phyloP scores from a whole-genome alignment of 2,113 vertebrate species.

The Calyptommatus sinebrachiatus region DNA sequence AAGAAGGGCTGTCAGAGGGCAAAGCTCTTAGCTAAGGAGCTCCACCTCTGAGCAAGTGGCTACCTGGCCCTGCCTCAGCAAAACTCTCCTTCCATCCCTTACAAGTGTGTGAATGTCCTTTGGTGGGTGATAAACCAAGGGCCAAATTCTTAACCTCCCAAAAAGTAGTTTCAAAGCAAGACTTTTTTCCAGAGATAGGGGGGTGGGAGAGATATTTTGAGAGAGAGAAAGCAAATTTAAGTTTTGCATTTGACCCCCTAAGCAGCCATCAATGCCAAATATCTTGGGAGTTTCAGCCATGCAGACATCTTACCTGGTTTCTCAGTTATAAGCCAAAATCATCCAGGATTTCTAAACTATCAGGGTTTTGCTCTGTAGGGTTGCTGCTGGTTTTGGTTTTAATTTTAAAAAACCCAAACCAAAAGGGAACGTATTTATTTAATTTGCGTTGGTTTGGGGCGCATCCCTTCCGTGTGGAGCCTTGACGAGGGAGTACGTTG shows the following conservation, averaged over 20 bases:
- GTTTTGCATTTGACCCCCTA: background rate
- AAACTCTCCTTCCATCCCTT: background rate
- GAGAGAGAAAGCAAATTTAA: background rate
- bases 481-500: background rate
- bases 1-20: background rate
- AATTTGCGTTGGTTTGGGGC: background rate
- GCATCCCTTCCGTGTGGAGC: constrained; percentile 10
- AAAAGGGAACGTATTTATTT: background rate
- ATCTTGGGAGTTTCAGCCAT: constrained; percentile 3
- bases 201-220: background rate
- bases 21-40: background rate
- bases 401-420: too few relatives aligned
- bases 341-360: background rate
- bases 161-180: constrained; percentile 2
- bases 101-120: background rate
- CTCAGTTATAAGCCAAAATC: constrained; percentile 24
- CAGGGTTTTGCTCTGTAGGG: constrained; percentile 16
- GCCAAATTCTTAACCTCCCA: background rate
- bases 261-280: constrained; percentile 1
- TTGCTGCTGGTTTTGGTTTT: constrained; percentile 6
- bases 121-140: background rate
- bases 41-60: background rate
- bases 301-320: background rate
- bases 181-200: background rate
- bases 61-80: background rate